Conservation (phyloP, 2,113 vertebrate species). For the Pongo pygmaeus region DNA sequence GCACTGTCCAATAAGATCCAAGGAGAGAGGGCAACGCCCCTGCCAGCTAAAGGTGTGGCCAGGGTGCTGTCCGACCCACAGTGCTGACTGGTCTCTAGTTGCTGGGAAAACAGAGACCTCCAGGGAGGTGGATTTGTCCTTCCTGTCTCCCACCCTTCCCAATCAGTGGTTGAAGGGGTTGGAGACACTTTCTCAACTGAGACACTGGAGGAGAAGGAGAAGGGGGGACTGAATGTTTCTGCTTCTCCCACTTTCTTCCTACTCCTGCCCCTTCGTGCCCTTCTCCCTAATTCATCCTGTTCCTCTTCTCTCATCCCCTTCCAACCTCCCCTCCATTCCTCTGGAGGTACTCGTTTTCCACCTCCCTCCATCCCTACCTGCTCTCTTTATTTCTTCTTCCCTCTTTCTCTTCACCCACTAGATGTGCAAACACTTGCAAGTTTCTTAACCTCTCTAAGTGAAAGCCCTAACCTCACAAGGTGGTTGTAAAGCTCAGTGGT, state of each 20-base stretch:
- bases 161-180: neutral
- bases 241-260: neutral
- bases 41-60: neutral
- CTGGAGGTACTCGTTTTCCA: neutral
- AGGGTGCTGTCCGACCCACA: conserved; percentile 16
- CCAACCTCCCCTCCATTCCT: neutral
- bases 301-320: neutral
- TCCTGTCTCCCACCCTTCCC: neutral
- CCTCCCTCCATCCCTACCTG: neutral
- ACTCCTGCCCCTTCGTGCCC: neutral
- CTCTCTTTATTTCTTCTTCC: neutral
- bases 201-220: neutral
- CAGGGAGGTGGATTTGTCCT: rapidly evolving
- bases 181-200: neutral
- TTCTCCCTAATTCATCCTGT: neutral
- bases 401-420: neutral
- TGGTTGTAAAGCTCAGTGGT: neutral
- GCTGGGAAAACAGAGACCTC: neutral
- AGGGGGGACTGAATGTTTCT: neutral
- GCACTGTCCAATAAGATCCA: neutral
- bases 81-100: neutral
- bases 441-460: neutral
- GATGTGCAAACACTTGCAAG: neutral
- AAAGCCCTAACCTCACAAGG: neutral
- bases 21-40: neutral